phyloP scores from a whole-genome alignment of 2,113 vertebrate genomes.

The Peromyscus maniculatus region DNA sequence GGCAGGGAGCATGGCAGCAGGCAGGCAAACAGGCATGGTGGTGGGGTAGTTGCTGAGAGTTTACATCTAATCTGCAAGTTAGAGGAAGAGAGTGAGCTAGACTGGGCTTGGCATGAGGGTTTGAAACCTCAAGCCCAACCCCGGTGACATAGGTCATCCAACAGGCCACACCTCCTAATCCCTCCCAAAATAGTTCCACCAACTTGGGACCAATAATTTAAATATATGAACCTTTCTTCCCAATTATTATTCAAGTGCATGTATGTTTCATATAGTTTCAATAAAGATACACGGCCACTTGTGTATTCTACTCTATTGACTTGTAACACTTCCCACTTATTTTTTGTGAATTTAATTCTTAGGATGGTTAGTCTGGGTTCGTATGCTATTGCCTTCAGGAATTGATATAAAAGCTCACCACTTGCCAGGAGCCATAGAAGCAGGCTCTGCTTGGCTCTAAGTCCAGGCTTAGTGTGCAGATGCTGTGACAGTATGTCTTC shows the following conservation, averaged over 20 bases:
- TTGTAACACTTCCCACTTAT: neutral
- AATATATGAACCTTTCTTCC: neutral
- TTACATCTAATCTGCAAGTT: neutral
- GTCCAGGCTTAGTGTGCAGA: neutral
- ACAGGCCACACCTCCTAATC: neutral
- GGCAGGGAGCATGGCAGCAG: neutral
- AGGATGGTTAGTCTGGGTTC: neutral
- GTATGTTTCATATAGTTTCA: neutral
- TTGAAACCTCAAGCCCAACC: neutral
- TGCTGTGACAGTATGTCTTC: neutral
- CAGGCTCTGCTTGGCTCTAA: neutral
- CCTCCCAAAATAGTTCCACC: neutral
- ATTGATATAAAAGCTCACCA: neutral
- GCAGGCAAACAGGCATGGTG: neutral
- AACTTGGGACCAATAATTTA: neutral
- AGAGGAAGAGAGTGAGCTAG: neutral
- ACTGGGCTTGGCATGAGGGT: too few relatives aligned
- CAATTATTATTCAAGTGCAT: neutral
- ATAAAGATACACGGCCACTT: neutral
- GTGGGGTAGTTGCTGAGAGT: neutral
- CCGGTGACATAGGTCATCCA: neutral
- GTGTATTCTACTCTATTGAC: neutral
- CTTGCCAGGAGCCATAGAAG: too few relatives aligned
- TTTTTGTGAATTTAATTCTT: slow-evolving; percentile 3
- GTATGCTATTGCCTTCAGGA: neutral